Percentiles rank a stretch among this genome's conserved stretches.
Conservation (phyloP, 92 coral and sea anemone genomes). For the Epizoanthus scotinus region DNA sequence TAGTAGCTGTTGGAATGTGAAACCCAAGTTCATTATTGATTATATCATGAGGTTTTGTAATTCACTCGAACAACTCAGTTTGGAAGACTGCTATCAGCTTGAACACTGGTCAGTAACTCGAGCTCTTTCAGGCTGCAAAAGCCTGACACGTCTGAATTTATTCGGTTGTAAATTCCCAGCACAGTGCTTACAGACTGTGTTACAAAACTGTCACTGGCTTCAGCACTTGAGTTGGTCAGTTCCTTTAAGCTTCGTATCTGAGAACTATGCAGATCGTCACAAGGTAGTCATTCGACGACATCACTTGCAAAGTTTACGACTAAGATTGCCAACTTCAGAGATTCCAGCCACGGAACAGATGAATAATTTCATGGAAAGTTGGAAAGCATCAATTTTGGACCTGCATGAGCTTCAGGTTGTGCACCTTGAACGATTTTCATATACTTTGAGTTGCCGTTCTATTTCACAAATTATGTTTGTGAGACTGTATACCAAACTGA, state of each 20-base stretch:
- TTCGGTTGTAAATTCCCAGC: constrained; percentile 26
- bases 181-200: constrained; percentile 3
- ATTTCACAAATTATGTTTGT: background rate
- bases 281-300: constrained; percentile 6
- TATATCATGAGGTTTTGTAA: constrained; percentile 2
- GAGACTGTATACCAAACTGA: constrained; percentile 8
- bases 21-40: background rate
- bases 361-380: constrained; percentile 12
- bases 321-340: constrained; percentile 12
- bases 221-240: constrained; percentile 27
- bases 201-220: constrained; percentile 30
- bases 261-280: background rate
- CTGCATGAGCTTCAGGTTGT: constrained; percentile 21
- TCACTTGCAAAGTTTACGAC: constrained; percentile 12
- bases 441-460: background rate
- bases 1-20: constrained; percentile 24
- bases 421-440: background rate
- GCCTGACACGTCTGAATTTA: background rate
- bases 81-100: constrained; percentile 37
- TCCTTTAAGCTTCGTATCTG: constrained; percentile 1
- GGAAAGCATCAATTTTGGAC: constrained; percentile 9
- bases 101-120: constrained; percentile 16
- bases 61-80: constrained; percentile 13
- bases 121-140: constrained; percentile 20
- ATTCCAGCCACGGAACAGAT: background rate